Evolutionary conservation across 1,140 invertebrate genomes (phyloP), one percentile per base, ranked within the genome.

Genomic region (Calliopsis andreniformis): DNA sequence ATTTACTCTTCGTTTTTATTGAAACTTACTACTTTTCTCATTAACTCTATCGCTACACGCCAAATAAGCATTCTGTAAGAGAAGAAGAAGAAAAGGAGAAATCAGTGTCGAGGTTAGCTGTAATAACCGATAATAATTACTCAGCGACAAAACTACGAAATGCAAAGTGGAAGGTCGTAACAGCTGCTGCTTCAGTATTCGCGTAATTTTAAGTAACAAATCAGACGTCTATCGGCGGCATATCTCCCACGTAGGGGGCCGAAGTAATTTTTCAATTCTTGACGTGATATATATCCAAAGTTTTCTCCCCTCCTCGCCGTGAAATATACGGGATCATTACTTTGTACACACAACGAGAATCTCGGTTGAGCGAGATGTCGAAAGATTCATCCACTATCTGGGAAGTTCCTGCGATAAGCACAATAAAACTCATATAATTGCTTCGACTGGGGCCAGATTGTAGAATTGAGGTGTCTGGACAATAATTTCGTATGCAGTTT

Each of bases 311-410:
- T 32, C 32, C 12, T 12, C 14, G 32, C 45, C 39, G 42, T 23
- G 49, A 61, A 71, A 71, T 49, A 61, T 61, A 71, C 68, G 20
- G 68, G 20, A 71, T 62, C 68, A 16, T 71, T 61, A 61, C 16
- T 56, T 43, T 7, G 42, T 39, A 39, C n/a, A n/a, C n/a, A n/a
- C 68, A 61, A 28, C 43, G 32, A 49, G 43, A 51, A 51, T 62
- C 56, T 71, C 28, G 16, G 25, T 20, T 56, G 18, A 56, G 18
- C 25, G 28, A 16, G 32, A 49, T 62, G 61, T 47, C 43, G 7
- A 14, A 16, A 62, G 68, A 51, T 71, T 51, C 68, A 62, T 71
- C 42, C 43, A n/a, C 20, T 18, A 25, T 35, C 56, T 30, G n/a
- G 42, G 35, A 70, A 70, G 25, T 71, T 71, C 62, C 39, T 5